These are phyloP conservation scores for Molossus molossus DNA, from an alignment of 2,797 vertebrate genomes.

Conservation along the genomic window DNA sequence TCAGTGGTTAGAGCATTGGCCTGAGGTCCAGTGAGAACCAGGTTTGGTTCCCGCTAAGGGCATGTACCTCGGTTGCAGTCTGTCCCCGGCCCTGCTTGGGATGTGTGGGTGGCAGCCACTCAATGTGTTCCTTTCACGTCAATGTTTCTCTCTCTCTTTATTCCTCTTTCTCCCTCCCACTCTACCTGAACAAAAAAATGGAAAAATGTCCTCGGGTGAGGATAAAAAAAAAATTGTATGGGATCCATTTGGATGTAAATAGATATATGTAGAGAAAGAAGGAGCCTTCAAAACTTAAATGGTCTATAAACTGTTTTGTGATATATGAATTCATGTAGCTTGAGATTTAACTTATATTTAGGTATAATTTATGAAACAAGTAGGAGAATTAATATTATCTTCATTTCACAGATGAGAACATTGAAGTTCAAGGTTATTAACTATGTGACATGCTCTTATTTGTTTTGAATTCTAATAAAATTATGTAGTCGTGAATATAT, in stretches of 20 bases:
- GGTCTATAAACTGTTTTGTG: neutral
- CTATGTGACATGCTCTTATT: neutral
- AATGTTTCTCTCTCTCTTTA: no score
- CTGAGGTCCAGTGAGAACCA: no score
- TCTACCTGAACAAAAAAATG: no score
- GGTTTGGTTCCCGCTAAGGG: no score
- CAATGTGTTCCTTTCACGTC: no score
- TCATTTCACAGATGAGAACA: slow-evolving; percentile 21
- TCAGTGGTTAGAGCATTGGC: no score
- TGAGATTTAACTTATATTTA: slow-evolving; percentile 24
- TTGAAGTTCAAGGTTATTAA: neutral
- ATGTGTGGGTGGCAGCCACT: no score
- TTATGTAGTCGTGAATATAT: neutral
- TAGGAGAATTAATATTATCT: neutral
- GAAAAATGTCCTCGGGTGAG: no score
- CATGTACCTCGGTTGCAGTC: no score
- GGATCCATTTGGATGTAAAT: neutral
- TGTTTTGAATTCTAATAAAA: slow-evolving; percentile 39
- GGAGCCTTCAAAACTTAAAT: neutral
- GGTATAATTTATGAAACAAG: neutral
- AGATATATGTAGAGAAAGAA: neutral
- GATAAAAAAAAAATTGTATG: neutral
- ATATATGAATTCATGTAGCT: neutral
- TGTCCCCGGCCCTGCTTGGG: no score
- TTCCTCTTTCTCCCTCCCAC: no score